phyloP scores from a whole-genome alignment of 2,888 invertebrate species.

The Alitta virens region DNA sequence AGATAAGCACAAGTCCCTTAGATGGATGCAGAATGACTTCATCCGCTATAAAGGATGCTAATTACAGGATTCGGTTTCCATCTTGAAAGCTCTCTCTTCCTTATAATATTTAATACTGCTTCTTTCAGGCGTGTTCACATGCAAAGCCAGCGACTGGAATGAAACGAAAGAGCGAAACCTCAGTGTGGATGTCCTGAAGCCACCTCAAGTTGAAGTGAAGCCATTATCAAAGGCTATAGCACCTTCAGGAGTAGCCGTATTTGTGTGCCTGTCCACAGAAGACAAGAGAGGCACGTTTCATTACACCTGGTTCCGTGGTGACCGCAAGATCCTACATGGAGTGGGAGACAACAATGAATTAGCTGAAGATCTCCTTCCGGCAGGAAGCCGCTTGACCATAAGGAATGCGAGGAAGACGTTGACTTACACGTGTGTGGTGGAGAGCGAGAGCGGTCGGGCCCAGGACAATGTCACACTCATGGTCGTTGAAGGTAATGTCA shows the following conservation, averaged over 20 bases:
- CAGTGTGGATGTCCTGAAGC: slow-evolving; percentile 36
- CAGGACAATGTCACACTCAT: too few relatives aligned
- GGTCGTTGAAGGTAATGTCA: too few relatives aligned
- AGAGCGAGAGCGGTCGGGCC: slow-evolving; percentile 24
- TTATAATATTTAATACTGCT: too few relatives aligned
- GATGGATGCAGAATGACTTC: too few relatives aligned
- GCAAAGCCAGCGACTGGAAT: slow-evolving; percentile 36
- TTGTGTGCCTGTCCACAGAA: slow-evolving; percentile 41
- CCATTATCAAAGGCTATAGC: slow-evolving; percentile 36
- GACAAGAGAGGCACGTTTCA: slow-evolving; percentile 36
- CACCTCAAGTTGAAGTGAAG: slow-evolving; percentile 40
- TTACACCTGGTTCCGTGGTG: slow-evolving; percentile 37
- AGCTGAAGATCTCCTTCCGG: slow-evolving; percentile 41
- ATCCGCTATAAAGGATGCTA: too few relatives aligned
- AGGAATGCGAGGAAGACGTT: slow-evolving; percentile 25
- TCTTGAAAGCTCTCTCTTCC: too few relatives aligned
- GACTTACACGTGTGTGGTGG: slow-evolving; percentile 41
- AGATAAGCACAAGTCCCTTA: too few relatives aligned
- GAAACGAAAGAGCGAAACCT: slow-evolving; percentile 31
- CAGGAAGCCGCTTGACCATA: slow-evolving; percentile 40
- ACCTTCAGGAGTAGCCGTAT: slow-evolving; percentile 28
- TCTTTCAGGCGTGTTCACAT: slow-evolving; percentile 40
- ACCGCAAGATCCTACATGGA: slow-evolving; percentile 20
- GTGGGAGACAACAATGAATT: slow-evolving; percentile 26
- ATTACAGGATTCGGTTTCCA: too few relatives aligned